phyloP scores from a whole-genome alignment of 2,113 vertebrate genomes.

The Steatornis caripensis region DNA sequence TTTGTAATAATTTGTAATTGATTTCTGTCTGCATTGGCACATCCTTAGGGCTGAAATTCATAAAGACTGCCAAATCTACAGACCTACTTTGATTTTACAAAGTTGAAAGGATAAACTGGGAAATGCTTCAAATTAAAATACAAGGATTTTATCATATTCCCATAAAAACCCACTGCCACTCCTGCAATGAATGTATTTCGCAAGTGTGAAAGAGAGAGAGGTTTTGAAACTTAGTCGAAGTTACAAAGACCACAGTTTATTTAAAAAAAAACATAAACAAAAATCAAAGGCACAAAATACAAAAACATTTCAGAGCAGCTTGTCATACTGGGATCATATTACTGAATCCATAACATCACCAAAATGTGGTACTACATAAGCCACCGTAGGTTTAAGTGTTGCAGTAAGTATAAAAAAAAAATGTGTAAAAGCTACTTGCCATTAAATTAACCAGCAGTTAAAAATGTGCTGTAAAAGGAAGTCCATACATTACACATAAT shows the following conservation, averaged over 20 bases:
- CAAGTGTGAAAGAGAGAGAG: not conserved
- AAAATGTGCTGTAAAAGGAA: constrained; percentile 15
- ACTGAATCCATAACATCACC: not conserved
- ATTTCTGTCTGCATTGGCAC: not conserved
- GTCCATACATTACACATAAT: constrained; percentile 48
- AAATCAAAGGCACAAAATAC: not conserved
- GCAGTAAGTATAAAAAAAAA: not conserved
- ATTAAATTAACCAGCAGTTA: not conserved
- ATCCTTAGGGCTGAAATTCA: not conserved
- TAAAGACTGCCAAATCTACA: not conserved
- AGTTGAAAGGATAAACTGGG: not conserved
- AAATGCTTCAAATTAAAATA: not conserved
- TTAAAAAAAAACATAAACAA: not conserved
- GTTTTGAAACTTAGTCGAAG: not conserved
- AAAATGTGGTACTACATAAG: not conserved
- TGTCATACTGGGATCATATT: not conserved
- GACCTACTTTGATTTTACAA: not conserved
- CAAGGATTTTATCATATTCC: not conserved
- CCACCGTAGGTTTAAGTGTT: not conserved
- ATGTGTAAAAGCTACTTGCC: not conserved
- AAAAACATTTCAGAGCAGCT: not conserved
- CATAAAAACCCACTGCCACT: not conserved
- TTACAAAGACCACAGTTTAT: constrained; percentile 5
- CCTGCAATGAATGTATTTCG: not conserved
- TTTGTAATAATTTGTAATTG: not conserved